Base-by-base conservation (phyloP, 2,797 vertebrate genomes). In the Otolemur crassicaudatus region DNA sequence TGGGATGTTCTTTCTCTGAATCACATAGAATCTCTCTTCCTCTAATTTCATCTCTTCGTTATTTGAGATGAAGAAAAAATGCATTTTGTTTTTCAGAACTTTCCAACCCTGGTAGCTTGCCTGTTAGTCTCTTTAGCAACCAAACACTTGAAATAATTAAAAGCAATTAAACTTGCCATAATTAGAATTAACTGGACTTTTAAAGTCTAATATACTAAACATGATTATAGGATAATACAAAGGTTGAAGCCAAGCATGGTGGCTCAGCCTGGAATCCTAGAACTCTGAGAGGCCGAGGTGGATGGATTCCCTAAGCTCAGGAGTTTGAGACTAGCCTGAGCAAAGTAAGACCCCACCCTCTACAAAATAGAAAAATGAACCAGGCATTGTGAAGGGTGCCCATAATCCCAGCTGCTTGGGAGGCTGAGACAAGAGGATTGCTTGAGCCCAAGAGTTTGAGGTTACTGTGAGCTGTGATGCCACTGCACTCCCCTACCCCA, bases 111-210 rank as follows among this genome's bases (percentile, higher is more conserved):
- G 75, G 53, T 75, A 72, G 60, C 8, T 31, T 95, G 31, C 3
- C 23, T 94, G 75, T 86, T 85, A 46, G 63, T 94, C 69, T 91
- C 90, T 84, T 93, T 93, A 82, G 91, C 81, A 96, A 96, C 84
- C 58, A 69, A 93, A 89, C 86, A 19, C 27, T 58, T 29, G 27
- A 91, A 97, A 92, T 83, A 69, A 91, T 95, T 93, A 96, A 72
- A 91, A 81, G 75, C 67, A 94, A 91, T 85, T 93, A 85, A 88
- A 69, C 37, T 77, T 84, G 17, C 34, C 72, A 60, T n/a, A 19
- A 90, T 43, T 77, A 85, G 17, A 70, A 86, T 87, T 72, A 82
- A 84, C 46, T n/a, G 14, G 31, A 63, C 20, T 40, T 94, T 87
- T 77, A 85, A 70, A 70, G 95, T 2, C 14, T 73, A 82, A 53